These are phyloP conservation scores for Habropoda laboriosa DNA, from an alignment of 1,140 invertebrate species.

Conservation along the genomic window DNA sequence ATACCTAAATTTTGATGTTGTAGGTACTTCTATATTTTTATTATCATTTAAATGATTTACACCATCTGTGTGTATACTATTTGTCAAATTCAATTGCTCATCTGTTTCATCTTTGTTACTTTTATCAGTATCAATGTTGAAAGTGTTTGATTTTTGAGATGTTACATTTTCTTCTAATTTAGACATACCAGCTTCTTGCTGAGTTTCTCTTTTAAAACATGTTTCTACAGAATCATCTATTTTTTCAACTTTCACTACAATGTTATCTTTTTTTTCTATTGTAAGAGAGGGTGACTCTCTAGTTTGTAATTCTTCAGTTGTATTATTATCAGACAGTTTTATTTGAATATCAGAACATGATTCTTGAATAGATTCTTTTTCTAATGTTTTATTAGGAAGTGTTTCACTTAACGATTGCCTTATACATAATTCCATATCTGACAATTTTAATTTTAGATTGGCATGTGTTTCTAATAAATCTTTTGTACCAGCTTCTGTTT, in stretches of 20 bases:
- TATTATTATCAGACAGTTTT: not conserved
- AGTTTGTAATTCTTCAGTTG: not conserved
- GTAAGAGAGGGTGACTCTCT: not conserved
- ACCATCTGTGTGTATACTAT: not conserved
- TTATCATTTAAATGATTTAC: not conserved
- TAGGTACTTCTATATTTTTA: slow-evolving; percentile 32
- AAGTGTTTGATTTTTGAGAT: slow-evolving; percentile 5
- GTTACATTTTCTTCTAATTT: not conserved
- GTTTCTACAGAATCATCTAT: not conserved
- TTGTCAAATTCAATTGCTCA: not conserved
- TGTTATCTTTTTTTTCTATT: not conserved
- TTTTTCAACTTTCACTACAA: slow-evolving; percentile 1
- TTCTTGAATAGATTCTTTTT: not conserved
- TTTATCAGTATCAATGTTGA: not conserved
- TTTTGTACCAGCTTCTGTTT: slow-evolving; percentile 54
- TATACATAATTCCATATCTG: slow-evolving; percentile 57
- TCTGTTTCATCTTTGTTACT: slow-evolving; percentile 24
- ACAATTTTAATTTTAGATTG: slow-evolving; percentile 46
- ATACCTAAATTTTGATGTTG: not conserved
- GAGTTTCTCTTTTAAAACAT: not conserved
- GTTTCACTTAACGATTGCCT: slow-evolving; percentile 69
- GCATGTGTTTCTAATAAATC: slow-evolving; percentile 45
- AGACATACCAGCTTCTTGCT: not conserved
- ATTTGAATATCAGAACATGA: slow-evolving; percentile 15
- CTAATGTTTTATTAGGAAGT: slow-evolving; percentile 65